phyloP scores from a whole-genome alignment of 2,888 invertebrate genomes.

The Dichetophora obliterata region DNA sequence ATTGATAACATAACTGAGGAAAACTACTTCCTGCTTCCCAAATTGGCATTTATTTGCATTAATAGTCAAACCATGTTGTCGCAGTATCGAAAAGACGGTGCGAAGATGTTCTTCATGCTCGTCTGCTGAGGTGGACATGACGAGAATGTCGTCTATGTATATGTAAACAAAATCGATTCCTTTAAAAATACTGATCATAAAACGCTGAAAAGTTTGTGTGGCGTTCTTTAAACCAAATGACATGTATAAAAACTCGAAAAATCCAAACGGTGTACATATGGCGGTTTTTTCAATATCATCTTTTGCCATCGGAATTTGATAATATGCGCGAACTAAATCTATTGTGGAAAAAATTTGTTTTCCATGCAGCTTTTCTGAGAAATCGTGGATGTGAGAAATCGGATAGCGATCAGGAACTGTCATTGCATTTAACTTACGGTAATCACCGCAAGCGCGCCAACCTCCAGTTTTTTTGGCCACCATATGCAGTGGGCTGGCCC shows the following conservation, averaged over 20 bases:
- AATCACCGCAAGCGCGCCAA: conserved; percentile 33
- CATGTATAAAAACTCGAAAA: conserved; percentile 27
- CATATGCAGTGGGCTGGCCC: conserved; percentile 31
- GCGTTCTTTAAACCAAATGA: conserved; percentile 5
- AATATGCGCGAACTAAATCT: background rate
- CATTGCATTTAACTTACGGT: conserved; percentile 6
- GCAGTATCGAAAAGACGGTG: no score
- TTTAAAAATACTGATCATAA: no score
- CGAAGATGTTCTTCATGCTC: no score
- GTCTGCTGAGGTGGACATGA: no score
- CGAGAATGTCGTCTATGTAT: no score
- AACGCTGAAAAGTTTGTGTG: no score
- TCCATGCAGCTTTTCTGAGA: background rate
- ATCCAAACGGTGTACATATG: conserved; percentile 39
- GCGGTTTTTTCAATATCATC: conserved; percentile 54
- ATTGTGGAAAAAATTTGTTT: background rate
- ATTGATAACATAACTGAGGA: no score
- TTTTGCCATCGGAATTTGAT: background rate
- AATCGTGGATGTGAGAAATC: background rate
- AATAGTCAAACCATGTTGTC: no score
- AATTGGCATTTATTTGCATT: no score
- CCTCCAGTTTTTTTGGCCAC: no score
- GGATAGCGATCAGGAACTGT: conserved; percentile 6
- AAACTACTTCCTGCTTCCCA: no score
- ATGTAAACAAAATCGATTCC: no score